Conservation (phyloP, 2,888 invertebrate species). For the Ichneumoninae sp. region DNA sequence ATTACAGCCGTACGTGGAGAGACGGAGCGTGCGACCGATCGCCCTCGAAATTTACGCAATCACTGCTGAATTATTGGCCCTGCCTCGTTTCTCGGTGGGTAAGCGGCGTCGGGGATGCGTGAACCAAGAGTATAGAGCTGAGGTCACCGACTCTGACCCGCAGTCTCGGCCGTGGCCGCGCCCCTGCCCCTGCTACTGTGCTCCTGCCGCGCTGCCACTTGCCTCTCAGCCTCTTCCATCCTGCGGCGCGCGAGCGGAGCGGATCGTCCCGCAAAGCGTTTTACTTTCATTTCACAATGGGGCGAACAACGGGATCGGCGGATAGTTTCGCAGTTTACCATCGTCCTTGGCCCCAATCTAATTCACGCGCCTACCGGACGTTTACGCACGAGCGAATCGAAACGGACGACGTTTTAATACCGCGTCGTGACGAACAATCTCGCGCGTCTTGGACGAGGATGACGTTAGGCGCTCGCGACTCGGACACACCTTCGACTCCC, state of each 20-base stretch:
- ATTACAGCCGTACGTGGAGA: not conserved
- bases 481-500: not conserved
- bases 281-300: conserved; percentile 7
- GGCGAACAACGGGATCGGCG: not conserved
- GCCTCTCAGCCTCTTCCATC: not conserved
- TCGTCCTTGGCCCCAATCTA: not conserved
- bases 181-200: conserved; percentile 48
- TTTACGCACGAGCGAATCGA: conserved; percentile 22
- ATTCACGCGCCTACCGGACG: conserved; percentile 3
- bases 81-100: conserved; percentile 26
- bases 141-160: conserved; percentile 67
- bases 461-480: not conserved
- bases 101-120: conserved; percentile 44
- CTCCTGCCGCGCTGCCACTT: conserved; percentile 8
- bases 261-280: not conserved
- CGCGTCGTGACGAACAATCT: not conserved
- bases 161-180: conserved; percentile 64
- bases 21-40: not conserved
- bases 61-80: conserved; percentile 70
- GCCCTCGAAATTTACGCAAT: conserved; percentile 35
- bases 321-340: not conserved
- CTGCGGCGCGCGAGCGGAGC: not conserved
- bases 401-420: not conserved
- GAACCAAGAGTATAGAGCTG: conserved; percentile 59
- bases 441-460: not conserved